Evolutionary conservation across 2,113 vertebrate species (phyloP), one percentile per base, ranked within the genome.

Genomic region (Tachysurus fulvidraco): DNA sequence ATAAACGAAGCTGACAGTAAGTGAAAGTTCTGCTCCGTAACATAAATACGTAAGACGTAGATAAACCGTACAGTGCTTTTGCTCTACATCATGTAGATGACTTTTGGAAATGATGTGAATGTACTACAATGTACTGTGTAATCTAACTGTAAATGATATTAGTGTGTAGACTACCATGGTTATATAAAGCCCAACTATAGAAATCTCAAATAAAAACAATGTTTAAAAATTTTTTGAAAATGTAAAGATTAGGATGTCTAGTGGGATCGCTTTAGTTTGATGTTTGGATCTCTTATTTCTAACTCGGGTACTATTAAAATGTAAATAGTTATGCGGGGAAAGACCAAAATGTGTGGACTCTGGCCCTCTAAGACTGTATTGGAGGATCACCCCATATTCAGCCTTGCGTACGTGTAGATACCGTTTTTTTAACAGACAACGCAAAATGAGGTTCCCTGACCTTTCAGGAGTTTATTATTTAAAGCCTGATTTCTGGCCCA

Each of bases 321-420:
- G 74, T 78, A 78, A 78, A 78, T 55, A 30, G 36, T 80, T 59
- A 59, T 59, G 28, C 30, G 59, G 54, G 30, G 78, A 41, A 59
- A 59, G 16, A 79, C 52, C n/a, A 79, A 55, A 19, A n/a, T 30
- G 52, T 79, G 52, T 79, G 76, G n/a, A 79, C 76, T 78, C 55
- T 78, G 50, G 52, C 52, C 52, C n/a, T 55, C 2, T 23, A 30
- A 52, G n/a, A 78, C 52, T 36, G 52, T 55, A 55, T 55, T 16
- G 52, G n/a, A 30, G 8, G 17, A 28, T 13, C 46, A 16, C 23
- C 44, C 44, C 1, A 6, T 46, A 14, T 52, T 77, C 46, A 77
- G n/a, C n/a, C 1, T 55, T 55, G 55, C 76, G 19, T 5, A 13
- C 57, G 36, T 65, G 28, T 11, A 50, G 7, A 54, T n/a, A 55